Evolutionary conservation across 2,797 vertebrate genomes (phyloP).

Genomic region (Brotula barbata): DNA sequence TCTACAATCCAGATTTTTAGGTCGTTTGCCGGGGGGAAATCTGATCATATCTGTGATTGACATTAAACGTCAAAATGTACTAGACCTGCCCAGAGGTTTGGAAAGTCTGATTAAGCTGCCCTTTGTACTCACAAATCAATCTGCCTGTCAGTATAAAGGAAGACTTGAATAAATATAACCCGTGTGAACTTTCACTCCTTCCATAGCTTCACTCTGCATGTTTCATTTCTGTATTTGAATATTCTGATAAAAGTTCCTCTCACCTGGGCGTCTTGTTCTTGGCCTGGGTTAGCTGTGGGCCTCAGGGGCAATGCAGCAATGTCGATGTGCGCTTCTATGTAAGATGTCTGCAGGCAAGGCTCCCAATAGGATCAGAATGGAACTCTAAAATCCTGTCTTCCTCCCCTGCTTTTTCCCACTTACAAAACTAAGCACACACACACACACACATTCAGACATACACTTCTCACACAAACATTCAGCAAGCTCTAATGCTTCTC

Average conservation of each 20-base stretch:
- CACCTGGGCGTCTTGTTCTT: constrained; percentile 24
- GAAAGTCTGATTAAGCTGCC: constrained; percentile 24
- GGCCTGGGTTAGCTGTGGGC: background rate
- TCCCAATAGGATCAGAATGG: constrained; percentile 33
- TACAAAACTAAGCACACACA: constrained; percentile 12
- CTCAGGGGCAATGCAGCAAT: constrained; percentile 39
- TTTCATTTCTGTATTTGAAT: constrained; percentile 42
- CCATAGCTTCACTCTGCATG: constrained; percentile 6
- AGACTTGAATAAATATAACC: constrained; percentile 39
- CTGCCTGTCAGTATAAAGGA: constrained; percentile 42
- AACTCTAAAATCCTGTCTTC: constrained; percentile 38
- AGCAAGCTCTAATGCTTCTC: constrained; percentile 16
- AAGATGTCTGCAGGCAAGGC: constrained; percentile 42
- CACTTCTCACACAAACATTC: constrained; percentile 8
- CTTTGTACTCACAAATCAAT: constrained; percentile 36
- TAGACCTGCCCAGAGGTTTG: constrained; percentile 32
- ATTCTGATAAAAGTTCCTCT: constrained; percentile 31
- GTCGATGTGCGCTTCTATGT: constrained; percentile 50
- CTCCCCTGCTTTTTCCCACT: constrained; percentile 7
- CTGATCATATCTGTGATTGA: constrained; percentile 34
- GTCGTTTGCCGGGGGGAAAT: constrained; percentile 13
- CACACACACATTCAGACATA: constrained; percentile 17
- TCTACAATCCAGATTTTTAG: constrained; percentile 10
- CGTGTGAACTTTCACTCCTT: constrained; percentile 30
- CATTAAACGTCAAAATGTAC: constrained; percentile 22